Conservation (phyloP, 1,140 invertebrate genomes). For the Bombus confusus region DNA sequence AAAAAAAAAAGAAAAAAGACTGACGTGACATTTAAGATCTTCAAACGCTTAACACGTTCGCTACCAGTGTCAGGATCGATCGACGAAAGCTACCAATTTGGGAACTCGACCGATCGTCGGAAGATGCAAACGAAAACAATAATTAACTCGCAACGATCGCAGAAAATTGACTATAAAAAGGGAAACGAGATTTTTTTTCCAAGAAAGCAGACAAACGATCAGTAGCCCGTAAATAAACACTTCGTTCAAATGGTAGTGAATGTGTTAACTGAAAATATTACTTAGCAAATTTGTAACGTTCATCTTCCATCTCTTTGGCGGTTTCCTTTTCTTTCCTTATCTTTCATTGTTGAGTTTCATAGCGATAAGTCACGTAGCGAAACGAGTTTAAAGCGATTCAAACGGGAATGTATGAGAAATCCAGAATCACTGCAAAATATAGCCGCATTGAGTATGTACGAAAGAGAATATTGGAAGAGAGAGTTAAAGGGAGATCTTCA, state of each 20-base stretch:
- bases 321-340: not conserved
- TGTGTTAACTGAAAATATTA: slow-evolving; percentile 22
- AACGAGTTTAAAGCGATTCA: not conserved
- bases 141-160: not conserved
- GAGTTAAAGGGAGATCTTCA: slow-evolving; percentile 6
- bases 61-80: slow-evolving; percentile 1
- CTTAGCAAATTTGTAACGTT: slow-evolving; percentile 37
- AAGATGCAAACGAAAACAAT: not conserved
- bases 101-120: slow-evolving; percentile 3
- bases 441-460: not conserved
- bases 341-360: slow-evolving; percentile 12
- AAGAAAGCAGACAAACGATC: not conserved
- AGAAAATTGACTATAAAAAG: not conserved
- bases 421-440: not conserved
- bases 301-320: slow-evolving; percentile 20
- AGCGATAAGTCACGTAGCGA: slow-evolving; percentile 1
- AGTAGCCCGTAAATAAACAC: not conserved
- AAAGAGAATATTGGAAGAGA: not conserved
- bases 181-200: not conserved
- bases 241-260: slow-evolving; percentile 28
- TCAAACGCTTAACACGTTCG: slow-evolving; percentile 31
- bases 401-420: not conserved
- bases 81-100: not conserved
- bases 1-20: slow-evolving; percentile 50
- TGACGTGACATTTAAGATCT: slow-evolving; percentile 50